Base-by-base conservation (phyloP, 2,797 vertebrate species). In the Sparus aurata region DNA sequence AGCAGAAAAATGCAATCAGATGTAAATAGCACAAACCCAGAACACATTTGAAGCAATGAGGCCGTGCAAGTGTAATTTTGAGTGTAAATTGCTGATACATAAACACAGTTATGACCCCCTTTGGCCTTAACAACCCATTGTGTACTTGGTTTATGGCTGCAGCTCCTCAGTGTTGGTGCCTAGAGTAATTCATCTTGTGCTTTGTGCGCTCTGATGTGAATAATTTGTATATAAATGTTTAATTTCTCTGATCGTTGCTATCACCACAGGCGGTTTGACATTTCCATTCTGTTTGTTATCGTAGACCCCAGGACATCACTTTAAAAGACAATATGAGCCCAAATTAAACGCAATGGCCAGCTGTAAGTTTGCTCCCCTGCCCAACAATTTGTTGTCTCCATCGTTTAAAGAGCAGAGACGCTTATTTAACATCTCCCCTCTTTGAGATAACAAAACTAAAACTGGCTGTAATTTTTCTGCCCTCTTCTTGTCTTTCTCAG, bases 211-310 rank as follows among this genome's bases (percentile, higher is more conserved):
- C 65, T 75, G 71, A 84, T 83, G 82, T 67, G 68, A 87, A 60
- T 87, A 34, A 76, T 79, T 72, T 75, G 61, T 61, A 25, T 76
- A 68, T 79, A 80, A 87, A 89, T 80, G 79, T 85, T 83, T 83
- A 55, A 82, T 86, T 87, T 77, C 69, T 82, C 18, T 46, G 59
- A 82, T 69, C 59, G 65, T 72, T 80, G 54, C 77, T 60, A 46
- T 58, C 63, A 57, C 75, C 38, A n/a, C 49, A 15, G 74, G 76
- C 80, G 60, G 54, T 76, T 80, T 80, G 53, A 60, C 68, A 52
- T 75, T 85, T 88, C 65, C 69, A 79, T 65, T 79, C 81, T 77
- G 62, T 86, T 80, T 73, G 68, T 73, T 72, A 75, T 83, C 25
- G 15, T 25, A 49, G 50, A 59, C 46, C 43, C 58, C 63, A 47